A percentile compares a stretch with the other conserved stretches of the same genome.
These are phyloP conservation scores for Eulimnadia texana DNA, from an alignment of 1,140 invertebrate genomes.

Conservation along the genomic window DNA sequence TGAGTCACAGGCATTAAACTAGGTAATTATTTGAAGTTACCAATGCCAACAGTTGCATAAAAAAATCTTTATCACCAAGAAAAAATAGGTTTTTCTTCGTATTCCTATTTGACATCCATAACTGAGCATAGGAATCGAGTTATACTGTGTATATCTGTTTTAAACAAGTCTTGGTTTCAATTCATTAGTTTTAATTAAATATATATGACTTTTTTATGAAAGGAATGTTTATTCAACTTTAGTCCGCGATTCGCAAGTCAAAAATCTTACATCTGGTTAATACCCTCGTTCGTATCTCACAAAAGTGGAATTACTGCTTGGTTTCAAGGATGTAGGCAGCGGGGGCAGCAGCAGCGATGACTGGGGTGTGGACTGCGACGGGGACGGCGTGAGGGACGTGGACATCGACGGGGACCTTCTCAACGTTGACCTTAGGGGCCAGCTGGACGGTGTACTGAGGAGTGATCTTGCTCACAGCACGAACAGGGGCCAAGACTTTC, in stretches of 20 bases:
- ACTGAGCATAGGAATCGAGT: too few species aligned
- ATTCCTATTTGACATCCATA: too few species aligned
- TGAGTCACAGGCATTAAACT: too few species aligned
- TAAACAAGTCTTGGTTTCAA: too few species aligned
- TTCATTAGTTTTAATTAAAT: too few species aligned
- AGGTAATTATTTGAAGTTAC: too few species aligned
- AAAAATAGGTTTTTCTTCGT: too few species aligned
- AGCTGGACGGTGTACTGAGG: constrained; percentile 24
- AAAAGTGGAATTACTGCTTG: background rate
- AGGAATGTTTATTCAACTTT: too few species aligned
- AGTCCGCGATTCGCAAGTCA: background rate
- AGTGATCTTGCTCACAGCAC: constrained; percentile 23
- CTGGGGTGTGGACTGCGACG: constrained; percentile 19
- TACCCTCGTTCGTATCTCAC: background rate
- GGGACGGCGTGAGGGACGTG: constrained; percentile 16
- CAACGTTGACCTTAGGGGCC: constrained; percentile 23
- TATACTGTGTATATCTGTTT: too few species aligned
- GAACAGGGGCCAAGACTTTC: constrained; percentile 23
- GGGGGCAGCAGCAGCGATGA: background rate
- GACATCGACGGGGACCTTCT: constrained; percentile 22
- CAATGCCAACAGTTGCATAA: too few species aligned
- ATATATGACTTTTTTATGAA: too few species aligned
- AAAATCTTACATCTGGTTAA: background rate
- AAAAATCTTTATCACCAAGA: too few species aligned
- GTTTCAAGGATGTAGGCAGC: background rate